Base-by-base conservation (phyloP, 2,113 vertebrate genomes). In the Panthera leo region DNA sequence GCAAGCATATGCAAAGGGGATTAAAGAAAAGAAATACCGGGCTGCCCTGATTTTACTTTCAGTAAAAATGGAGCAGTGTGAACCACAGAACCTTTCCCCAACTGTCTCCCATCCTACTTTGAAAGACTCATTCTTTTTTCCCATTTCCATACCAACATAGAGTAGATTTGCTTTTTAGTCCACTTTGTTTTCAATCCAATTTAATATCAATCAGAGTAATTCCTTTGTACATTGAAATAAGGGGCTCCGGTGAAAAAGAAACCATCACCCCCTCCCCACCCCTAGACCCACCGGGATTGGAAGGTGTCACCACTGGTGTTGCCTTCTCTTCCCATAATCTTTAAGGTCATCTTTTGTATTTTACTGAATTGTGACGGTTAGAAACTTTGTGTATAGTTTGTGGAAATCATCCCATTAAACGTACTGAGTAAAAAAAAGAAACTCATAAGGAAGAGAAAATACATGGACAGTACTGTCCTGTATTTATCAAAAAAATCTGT, bases 61-160 rank as follows among this genome's bases (percentile, higher is more conserved):
- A 45, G 45, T 99, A 97, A 99, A 99, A 98, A 99, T 99, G 99
- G 99, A 99, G 95, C 99, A 99, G 98, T 98, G 99, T 48, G 99
- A 99, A 97, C 92, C 97, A 93, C 93, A 93, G 92, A 98, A 65
- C 85, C 51, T 34, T 83, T 61, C 70, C 19, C 86, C 48, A 25
- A 80, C 95, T 90, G 63, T 97, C 92, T 97, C 98, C 97, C 94
- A 96, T 98, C 96, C 98, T 98, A 94, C 96, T 99, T 96, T 96
- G 98, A 98, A 98, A 98, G 99, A 99, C 98, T 99, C 98, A 97
- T 98, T 97, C 90, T 96, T 71, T 71, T 86, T 73, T 96, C 85
- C 45, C 88, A 36, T 89, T 85, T 89, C 82, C 82, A 82, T 98
- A 98, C 97, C 97, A 45, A 98, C 97, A 97, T 98, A 99, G 98